Evolutionary conservation across 2,797 vertebrate species (phyloP), one percentile per base, ranked within the genome.

Genomic region (Heterohyrax brucei): DNA sequence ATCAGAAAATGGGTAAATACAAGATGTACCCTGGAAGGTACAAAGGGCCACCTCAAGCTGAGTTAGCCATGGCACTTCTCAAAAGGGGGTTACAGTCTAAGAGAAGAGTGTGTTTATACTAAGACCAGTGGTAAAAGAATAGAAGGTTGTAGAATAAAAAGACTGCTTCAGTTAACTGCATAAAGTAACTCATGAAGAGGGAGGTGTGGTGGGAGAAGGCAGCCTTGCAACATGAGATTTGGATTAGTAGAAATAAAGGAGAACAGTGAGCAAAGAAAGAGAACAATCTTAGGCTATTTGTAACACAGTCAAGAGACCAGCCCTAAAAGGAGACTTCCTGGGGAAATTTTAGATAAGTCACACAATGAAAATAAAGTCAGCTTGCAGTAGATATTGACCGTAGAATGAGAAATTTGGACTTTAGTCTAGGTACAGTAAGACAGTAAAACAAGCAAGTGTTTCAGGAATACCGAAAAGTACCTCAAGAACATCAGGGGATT

Each of bases 1-100:
- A 68, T 77, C 53, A 90, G 81, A 93, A 79, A 89, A 73, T 90
- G 68, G 89, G 46, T 19, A 89, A 76, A 77, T 5, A 46, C 46
- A 22, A 85, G 53, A 59, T 18, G 28, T 44, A 7, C 24, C 26
- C 53, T 85, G 48, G 14, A 75, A 50, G 44, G 16, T 24, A 64
- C 5, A 1, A 1, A 76, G 48, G 62, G 26, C 87, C 73, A 83
- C 48, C 39, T 13, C 30, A 18, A 95, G n/a, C 48, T 46, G 12
- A 79, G 44, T 94, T 79, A 80, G 48, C 10, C 0, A 22, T 53
- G 44, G 12, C 9, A 8, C 26, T 21, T 78, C 28, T 92, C 64
- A 39, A 39, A 39, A 39, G 39, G 39, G 39, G 39, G 39, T 53
- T 48, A 21, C 24, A n/a, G 16, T 78, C 14, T 30, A 75, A 73